Conservation (phyloP, 2,888 invertebrate genomes). For the Ptychoptera albimana region DNA sequence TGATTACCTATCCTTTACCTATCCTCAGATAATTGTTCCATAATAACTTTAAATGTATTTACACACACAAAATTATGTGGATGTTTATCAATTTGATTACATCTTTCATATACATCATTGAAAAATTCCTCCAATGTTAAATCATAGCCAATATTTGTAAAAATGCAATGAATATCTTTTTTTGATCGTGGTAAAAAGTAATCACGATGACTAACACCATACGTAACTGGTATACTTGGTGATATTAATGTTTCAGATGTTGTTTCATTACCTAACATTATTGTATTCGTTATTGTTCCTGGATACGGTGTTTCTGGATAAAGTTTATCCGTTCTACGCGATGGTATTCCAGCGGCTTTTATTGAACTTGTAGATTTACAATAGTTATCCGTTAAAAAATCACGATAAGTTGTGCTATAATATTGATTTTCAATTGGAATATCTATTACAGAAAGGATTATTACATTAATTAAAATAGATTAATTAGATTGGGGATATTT, state of each 20-base stretch:
- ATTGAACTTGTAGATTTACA: not conserved
- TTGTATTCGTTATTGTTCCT: not conserved
- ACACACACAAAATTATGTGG: not conserved
- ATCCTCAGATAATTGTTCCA: not conserved
- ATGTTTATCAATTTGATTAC: not conserved
- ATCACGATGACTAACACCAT: slow-evolving; percentile 3
- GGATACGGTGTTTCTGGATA: not conserved
- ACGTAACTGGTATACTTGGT: not conserved
- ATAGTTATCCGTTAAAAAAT: not conserved
- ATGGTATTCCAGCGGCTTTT: not conserved
- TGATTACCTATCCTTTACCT: no score
- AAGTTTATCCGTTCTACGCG: not conserved
- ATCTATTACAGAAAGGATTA: not conserved
- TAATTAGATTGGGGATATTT: no score
- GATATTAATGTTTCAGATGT: not conserved
- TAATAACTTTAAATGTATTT: not conserved
- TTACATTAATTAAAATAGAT: no score
- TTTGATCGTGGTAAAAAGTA: not conserved
- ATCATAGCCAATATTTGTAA: not conserved
- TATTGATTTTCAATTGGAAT: not conserved
- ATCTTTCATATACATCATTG: not conserved
- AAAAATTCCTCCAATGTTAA: not conserved
- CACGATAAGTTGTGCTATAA: not conserved
- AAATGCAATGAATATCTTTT: slow-evolving; percentile 2
- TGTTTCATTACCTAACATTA: not conserved